phyloP scores from a whole-genome alignment of 2,888 invertebrate genomes.

The Liopterus haemorrhoidalis region DNA sequence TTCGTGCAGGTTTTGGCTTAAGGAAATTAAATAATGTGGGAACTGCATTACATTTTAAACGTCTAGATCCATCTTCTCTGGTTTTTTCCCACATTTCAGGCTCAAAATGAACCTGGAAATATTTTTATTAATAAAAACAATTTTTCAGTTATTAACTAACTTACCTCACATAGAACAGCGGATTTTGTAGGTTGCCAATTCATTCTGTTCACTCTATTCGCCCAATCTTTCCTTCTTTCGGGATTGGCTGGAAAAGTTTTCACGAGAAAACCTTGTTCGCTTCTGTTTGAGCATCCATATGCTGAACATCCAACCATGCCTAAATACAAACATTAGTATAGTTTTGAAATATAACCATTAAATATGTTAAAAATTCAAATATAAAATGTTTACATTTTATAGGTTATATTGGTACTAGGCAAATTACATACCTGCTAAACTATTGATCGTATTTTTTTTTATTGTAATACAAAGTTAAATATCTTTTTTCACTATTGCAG shows the following conservation, averaged over 20 bases:
- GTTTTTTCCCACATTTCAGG: constrained; percentile 23
- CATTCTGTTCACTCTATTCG: constrained; percentile 39
- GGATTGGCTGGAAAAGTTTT: constrained; percentile 44
- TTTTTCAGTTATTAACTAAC: constrained; percentile 11
- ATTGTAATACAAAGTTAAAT: too few species aligned
- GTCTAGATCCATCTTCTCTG: constrained; percentile 19
- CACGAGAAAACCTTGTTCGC: constrained; percentile 44
- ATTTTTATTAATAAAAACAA: too few species aligned
- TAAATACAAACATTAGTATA: too few species aligned
- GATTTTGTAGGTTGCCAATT: constrained; percentile 44
- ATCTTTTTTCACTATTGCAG: too few species aligned
- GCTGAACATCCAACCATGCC: constrained; percentile 45
- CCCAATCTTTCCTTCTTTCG: constrained; percentile 40
- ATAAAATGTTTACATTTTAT: too few species aligned
- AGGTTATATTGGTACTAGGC: too few species aligned
- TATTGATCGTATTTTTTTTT: too few species aligned
- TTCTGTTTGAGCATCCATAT: constrained; percentile 42
- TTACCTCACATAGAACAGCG: constrained; percentile 41
- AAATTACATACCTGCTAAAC: too few species aligned
- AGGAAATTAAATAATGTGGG: constrained; percentile 14
- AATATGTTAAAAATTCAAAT: too few species aligned
- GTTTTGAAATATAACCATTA: too few species aligned
- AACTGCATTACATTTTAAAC: constrained; percentile 16
- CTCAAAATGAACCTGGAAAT: constrained; percentile 20
- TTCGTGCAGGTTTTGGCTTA: background rate